These are phyloP conservation scores for Chloropsis cyanopogon DNA, from an alignment of 2,113 vertebrate genomes.

Conservation along the genomic window DNA sequence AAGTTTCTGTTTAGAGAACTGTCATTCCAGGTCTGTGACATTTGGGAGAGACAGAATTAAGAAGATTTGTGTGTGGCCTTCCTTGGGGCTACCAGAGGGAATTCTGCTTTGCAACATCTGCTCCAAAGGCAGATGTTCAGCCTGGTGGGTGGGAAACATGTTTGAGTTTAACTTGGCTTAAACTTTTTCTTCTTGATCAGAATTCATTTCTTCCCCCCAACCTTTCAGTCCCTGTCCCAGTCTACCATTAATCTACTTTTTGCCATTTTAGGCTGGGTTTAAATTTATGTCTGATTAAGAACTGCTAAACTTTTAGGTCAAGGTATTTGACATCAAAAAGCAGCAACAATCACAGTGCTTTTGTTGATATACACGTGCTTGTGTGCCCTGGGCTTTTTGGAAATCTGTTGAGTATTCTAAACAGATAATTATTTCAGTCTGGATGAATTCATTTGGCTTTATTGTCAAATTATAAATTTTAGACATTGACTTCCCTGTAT, in stretches of 20 bases:
- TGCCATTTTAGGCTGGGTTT: not conserved
- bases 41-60: not conserved
- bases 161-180: not conserved
- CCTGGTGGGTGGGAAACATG: slow-evolving; percentile 1
- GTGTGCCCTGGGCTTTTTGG: not conserved
- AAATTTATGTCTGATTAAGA: not conserved
- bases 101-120: slow-evolving; percentile 10
- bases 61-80: not conserved
- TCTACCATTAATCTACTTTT: not conserved
- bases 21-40: not conserved
- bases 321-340: not conserved
- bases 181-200: not conserved
- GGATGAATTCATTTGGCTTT: not conserved
- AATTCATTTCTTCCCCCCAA: not conserved
- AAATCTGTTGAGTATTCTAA: not conserved
- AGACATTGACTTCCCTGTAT: not conserved
- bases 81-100: not conserved
- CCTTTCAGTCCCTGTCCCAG: not conserved
- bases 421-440: not conserved
- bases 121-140: not conserved
- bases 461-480: not conserved
- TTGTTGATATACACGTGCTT: not conserved
- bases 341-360: not conserved
- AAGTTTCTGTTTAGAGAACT: not conserved
- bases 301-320: not conserved